Evolutionary conservation across 1,140 invertebrate species (phyloP).

Genomic region (Ceratosolen fusciceps): DNA sequence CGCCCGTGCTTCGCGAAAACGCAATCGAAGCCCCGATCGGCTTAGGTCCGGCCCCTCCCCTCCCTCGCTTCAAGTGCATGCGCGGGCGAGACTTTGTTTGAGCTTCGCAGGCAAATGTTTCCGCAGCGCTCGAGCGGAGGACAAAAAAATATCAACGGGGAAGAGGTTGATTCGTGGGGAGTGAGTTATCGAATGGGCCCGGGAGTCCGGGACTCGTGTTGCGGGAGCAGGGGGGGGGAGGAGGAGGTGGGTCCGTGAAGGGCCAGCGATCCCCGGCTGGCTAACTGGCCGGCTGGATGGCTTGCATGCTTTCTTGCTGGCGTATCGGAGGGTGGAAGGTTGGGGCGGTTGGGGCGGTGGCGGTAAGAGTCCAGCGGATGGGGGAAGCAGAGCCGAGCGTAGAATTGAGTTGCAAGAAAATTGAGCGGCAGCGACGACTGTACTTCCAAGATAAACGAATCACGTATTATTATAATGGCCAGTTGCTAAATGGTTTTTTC

Average conservation of each 20-base stretch:
- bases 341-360: background rate
- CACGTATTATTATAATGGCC: slow-evolving; percentile 73
- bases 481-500: slow-evolving; percentile 73
- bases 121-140: background rate
- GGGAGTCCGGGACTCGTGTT: background rate
- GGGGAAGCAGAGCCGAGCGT: slow-evolving; percentile 47
- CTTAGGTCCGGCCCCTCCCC: no score
- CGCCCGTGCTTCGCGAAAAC: background rate
- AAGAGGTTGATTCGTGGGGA: slow-evolving; percentile 13
- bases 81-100: background rate
- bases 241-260: background rate
- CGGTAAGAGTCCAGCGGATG: slow-evolving; percentile 47
- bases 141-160: slow-evolving; percentile 22
- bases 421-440: slow-evolving; percentile 51
- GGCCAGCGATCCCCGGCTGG: no score
- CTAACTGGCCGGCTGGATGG: no score
- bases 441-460: slow-evolving; percentile 69
- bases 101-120: background rate
- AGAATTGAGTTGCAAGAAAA: slow-evolving; percentile 56
- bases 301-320: no score
- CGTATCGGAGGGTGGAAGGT: background rate
- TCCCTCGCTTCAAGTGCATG: no score
- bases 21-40: background rate
- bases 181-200: slow-evolving; percentile 32
- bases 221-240: background rate